These are phyloP conservation scores for Pelusios castaneus DNA, from an alignment of 2,113 vertebrate species.

Conservation along the genomic window DNA sequence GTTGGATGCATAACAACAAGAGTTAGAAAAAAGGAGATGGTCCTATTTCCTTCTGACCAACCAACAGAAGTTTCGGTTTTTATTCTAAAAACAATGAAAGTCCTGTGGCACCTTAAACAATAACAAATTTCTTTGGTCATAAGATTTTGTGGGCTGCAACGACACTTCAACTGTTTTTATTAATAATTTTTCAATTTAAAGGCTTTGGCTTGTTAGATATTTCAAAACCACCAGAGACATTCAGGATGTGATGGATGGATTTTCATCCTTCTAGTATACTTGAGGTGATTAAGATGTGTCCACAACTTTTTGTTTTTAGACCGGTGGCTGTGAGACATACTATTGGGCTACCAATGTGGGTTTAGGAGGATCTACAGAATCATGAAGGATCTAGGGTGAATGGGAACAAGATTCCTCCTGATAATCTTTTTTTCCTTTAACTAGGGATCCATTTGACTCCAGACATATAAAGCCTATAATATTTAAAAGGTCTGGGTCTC, in stretches of 20 bases:
- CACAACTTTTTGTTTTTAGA: slow-evolving; percentile 44
- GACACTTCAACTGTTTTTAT: too few relatives aligned
- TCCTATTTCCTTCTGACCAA: background rate
- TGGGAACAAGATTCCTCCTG: background rate
- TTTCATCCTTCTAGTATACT: slow-evolving; percentile 21
- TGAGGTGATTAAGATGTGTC: background rate
- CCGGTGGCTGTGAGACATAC: background rate
- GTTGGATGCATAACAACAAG: background rate
- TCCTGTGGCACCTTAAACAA: too few relatives aligned
- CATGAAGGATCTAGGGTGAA: background rate
- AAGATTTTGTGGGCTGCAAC: too few relatives aligned
- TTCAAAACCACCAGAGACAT: background rate
- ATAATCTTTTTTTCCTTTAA: background rate
- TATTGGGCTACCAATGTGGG: background rate
- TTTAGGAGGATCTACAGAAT: slow-evolving; percentile 27
- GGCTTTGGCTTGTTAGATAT: background rate
- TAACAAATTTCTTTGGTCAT: too few relatives aligned
- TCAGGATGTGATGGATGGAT: background rate
- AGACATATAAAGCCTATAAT: background rate
- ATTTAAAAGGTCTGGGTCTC: slow-evolving; percentile 5
- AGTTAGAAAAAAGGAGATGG: background rate
- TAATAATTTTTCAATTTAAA: slow-evolving; percentile 9
- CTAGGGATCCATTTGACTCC: slow-evolving; percentile 11
- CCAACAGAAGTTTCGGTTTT: background rate
- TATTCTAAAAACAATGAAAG: too few relatives aligned